Evolutionary conservation across 2,888 invertebrate species (phyloP).

Genomic region (Ptilodon capucinus): DNA sequence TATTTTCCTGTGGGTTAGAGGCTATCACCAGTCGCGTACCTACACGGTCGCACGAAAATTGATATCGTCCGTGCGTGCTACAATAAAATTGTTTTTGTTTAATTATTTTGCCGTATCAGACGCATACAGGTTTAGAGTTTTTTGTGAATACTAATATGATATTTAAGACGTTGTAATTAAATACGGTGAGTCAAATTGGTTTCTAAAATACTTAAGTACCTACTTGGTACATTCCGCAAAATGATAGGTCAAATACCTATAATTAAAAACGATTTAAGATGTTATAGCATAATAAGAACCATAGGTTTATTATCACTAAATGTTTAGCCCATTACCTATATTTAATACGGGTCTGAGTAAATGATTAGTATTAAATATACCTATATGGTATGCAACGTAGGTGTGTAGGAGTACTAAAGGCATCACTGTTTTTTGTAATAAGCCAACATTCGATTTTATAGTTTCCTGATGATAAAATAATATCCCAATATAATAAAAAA

Average conservation of each 20-base stretch:
- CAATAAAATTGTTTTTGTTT: slow-evolving; percentile 7
- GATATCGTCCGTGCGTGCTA: slow-evolving; percentile 17
- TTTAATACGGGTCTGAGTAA: no score
- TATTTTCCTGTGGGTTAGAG: slow-evolving; percentile 62
- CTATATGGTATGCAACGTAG: no score
- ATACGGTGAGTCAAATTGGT: background rate
- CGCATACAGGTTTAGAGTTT: background rate
- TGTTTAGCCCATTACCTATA: no score
- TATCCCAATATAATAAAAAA: background rate
- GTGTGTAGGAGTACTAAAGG: no score
- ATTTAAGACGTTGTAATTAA: background rate
- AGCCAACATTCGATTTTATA: background rate
- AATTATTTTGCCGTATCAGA: background rate
- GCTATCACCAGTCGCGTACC: slow-evolving; percentile 30
- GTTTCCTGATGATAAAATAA: background rate
- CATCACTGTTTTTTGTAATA: background rate
- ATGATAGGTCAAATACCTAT: background rate
- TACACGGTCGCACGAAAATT: slow-evolving; percentile 35
- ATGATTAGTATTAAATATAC: no score
- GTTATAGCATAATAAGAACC: no score
- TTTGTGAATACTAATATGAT: background rate
- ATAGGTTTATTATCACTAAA: no score
- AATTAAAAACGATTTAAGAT: background rate
- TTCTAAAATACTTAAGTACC: background rate
- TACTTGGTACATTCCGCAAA: background rate